Conservation (phyloP, 1,140 invertebrate species). For the Gryllus bimaculatus region DNA sequence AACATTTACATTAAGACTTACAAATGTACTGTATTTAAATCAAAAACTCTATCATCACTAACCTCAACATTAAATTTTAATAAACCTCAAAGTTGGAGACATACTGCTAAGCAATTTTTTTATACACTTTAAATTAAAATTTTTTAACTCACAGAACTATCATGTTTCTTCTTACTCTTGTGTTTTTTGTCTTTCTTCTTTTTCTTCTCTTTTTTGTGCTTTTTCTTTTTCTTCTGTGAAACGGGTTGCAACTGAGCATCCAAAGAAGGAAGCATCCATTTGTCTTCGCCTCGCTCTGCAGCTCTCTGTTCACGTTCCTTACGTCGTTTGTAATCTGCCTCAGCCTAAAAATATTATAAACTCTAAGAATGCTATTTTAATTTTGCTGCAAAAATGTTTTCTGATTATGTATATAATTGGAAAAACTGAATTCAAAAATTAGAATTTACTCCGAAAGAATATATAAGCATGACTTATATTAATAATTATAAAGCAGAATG, state of each 20-base stretch:
- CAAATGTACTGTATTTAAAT: too few relatives aligned
- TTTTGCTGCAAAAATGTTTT: background rate
- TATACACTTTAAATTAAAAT: too few relatives aligned
- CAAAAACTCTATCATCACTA: too few relatives aligned
- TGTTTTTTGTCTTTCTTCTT: conserved; percentile 29
- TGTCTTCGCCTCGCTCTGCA: conserved; percentile 32
- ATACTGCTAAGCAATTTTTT: too few relatives aligned
- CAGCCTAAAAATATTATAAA: conserved; percentile 26
- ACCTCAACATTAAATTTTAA: too few relatives aligned
- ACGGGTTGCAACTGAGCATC: conserved; percentile 28
- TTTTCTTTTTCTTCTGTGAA: conserved; percentile 27
- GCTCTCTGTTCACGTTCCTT: conserved; percentile 29
- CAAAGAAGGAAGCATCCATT: conserved; percentile 38
- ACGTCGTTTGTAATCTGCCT: conserved; percentile 28
- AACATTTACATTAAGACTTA: too few relatives aligned
- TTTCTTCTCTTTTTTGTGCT: conserved; percentile 28
- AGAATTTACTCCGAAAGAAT: too few relatives aligned
- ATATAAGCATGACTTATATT: too few relatives aligned
- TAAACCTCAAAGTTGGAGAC: too few relatives aligned
- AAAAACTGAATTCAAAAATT: too few relatives aligned
- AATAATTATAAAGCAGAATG: too few relatives aligned
- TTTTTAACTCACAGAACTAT: conserved; percentile 16
- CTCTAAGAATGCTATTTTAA: background rate
- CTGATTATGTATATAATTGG: background rate
- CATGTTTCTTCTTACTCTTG: conserved; percentile 26